Evolutionary conservation across 30 jellyfish, hydroid and myxozoan species (phyloP), one percentile per base, ranked within the genome.

Genomic region (Aurelia coerulea): DNA sequence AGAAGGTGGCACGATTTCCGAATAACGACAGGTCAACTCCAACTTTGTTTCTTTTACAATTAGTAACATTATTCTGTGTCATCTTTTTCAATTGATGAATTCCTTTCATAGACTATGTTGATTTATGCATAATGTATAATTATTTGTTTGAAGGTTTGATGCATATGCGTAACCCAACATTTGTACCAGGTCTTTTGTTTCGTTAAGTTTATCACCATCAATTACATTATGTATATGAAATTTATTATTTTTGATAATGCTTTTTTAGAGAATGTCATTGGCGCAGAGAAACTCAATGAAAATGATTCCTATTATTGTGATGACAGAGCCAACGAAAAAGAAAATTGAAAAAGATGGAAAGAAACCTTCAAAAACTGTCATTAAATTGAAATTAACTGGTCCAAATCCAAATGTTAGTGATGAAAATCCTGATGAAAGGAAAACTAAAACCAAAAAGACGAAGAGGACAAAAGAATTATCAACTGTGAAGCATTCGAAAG

Each of bases 341-440:
- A 52, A 31, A 73, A 32, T 16, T 0, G 34, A 60, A 77, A 69
- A 59, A 31, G 39, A 58, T 4, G 82, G 75, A 29, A 67, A 19
- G 49, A 64, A 58, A 14, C 29, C 62, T 50, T 71, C 92, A 17
- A 83, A 62, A 50, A 85, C 95, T 19, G 95, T 85, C 62, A 75
- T 85, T 31, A 85, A 85, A 53, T 56, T 85, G 64, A 85, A 85
- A 58, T 60, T 85, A 70, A 85, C 84, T 4, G 88, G 77, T 19
- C 77, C 88, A 15, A 64, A 78, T 52, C 85, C 85, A 42, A 74
- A 74, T 31, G 29, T 53, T 42, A 42, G 16, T 10, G 74, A 53
- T 23, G 52, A 71, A 39, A 71, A 39, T 17, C 10, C 32, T 1
- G 62, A 74, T 9, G 54, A 52, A 17, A 52, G 29, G 29, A 23